Conservation (phyloP, 2,888 invertebrate genomes). For the Eurytoma adleriae region DNA sequence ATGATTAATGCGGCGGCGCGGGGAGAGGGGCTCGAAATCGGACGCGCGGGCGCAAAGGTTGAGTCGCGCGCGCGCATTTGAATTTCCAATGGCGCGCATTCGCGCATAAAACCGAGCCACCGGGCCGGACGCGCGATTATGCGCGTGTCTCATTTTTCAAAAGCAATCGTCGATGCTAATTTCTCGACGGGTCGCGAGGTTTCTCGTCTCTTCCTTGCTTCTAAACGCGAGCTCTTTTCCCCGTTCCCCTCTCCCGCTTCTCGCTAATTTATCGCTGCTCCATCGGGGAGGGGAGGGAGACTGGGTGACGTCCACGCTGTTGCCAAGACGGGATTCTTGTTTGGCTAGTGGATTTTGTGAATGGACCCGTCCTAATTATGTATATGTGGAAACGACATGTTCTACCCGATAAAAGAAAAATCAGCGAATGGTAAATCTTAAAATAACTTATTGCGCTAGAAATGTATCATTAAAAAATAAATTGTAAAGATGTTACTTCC, state of each 20-base stretch:
- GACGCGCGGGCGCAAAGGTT: slow-evolving; percentile 13
- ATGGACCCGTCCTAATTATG: too few relatives aligned
- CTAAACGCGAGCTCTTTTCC: neutral
- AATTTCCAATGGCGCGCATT: slow-evolving; percentile 37
- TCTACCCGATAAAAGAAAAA: too few relatives aligned
- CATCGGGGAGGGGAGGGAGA: too few relatives aligned
- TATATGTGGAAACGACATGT: too few relatives aligned
- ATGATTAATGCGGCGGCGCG: too few relatives aligned
- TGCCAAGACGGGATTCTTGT: too few relatives aligned
- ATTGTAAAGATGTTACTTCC: too few relatives aligned
- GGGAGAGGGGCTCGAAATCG: neutral
- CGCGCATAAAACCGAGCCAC: slow-evolving; percentile 36
- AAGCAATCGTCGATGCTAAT: slow-evolving; percentile 55
- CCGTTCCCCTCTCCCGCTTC: neutral
- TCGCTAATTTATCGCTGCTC: neutral
- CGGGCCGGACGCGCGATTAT: slow-evolving; percentile 50
- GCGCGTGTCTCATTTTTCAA: slow-evolving; percentile 50
- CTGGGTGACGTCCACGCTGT: neutral
- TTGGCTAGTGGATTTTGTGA: too few relatives aligned
- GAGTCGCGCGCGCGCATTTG: slow-evolving; percentile 34
- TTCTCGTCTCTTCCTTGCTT: neutral
- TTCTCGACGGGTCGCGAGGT: slow-evolving; percentile 15
- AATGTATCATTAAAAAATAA: too few relatives aligned
- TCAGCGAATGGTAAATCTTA: too few relatives aligned
- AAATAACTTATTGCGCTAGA: too few relatives aligned